Evolutionary conservation across 1,140 invertebrate species (phyloP).

Genomic region (Drosophila ficusphila): DNA sequence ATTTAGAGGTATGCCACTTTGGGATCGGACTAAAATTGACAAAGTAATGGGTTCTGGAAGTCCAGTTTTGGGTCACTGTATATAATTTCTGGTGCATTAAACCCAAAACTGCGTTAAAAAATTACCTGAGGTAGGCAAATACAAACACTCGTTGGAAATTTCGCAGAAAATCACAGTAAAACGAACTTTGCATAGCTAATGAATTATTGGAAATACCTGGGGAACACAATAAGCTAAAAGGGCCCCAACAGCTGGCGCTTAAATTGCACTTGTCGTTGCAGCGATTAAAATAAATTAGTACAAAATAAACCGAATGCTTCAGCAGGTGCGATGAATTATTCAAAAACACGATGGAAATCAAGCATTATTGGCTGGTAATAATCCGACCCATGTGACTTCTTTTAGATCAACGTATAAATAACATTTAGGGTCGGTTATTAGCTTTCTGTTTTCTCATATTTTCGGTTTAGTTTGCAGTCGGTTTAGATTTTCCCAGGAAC

Average conservation of each 20-base stretch:
- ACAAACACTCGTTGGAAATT: slow-evolving; percentile 6
- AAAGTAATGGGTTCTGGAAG: no score
- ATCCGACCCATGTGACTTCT: neutral
- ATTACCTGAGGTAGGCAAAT: slow-evolving; percentile 13
- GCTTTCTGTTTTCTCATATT: neutral
- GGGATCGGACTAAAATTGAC: no score
- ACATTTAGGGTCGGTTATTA: neutral
- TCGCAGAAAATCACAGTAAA: slow-evolving; percentile 18
- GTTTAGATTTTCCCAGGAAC: slow-evolving; percentile 1
- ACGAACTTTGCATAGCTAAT: slow-evolving; percentile 18
- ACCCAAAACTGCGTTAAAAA: no score
- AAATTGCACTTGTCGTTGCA: slow-evolving; percentile 10
- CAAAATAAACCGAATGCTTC: neutral
- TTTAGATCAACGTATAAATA: neutral
- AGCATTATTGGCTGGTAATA: neutral
- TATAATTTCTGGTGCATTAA: no score
- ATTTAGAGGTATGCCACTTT: no score
- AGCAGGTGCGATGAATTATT: neutral
- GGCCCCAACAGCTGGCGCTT: slow-evolving; percentile 33
- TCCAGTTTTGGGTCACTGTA: no score
- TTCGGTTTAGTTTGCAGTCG: neutral
- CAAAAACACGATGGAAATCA: neutral
- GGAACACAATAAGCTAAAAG: neutral
- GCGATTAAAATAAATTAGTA: slow-evolving; percentile 24
- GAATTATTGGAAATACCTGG: slow-evolving; percentile 17